phyloP scores from a whole-genome alignment of 2,888 invertebrate species.

The Parasteatoda lunata region DNA sequence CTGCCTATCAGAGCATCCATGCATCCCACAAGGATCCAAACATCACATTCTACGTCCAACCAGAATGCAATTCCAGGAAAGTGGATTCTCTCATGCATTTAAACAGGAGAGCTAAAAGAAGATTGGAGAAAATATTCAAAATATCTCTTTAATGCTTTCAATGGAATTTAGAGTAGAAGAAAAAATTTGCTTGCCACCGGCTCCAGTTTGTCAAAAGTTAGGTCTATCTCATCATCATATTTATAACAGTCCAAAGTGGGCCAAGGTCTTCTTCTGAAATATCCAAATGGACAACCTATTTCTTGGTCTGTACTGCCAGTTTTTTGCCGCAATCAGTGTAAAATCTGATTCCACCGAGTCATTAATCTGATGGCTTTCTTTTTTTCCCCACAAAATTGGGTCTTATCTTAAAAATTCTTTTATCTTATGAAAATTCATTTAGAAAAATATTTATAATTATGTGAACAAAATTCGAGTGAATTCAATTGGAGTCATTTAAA shows the following conservation, averaged over 20 bases:
- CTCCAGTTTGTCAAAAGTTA: not conserved
- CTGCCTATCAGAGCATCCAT: constrained; percentile 23
- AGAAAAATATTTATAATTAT: too few species aligned
- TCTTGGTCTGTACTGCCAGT: too few species aligned
- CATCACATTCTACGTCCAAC: constrained; percentile 42
- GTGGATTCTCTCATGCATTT: constrained; percentile 29
- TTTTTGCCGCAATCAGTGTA: too few species aligned
- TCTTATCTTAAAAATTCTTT: too few species aligned
- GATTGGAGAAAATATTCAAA: constrained; percentile 46
- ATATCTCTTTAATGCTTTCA: not conserved
- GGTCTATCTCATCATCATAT: not conserved
- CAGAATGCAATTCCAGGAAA: constrained; percentile 29
- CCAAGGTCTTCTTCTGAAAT: not conserved
- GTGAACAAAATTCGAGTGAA: too few species aligned
- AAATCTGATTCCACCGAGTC: too few species aligned
- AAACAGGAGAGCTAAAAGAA: constrained; percentile 21
- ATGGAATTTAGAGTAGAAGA: too few species aligned
- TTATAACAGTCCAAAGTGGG: not conserved
- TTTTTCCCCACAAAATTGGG: too few species aligned
- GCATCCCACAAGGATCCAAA: constrained; percentile 29
- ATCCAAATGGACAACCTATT: too few species aligned
- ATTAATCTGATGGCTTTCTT: too few species aligned
- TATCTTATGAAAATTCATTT: too few species aligned
- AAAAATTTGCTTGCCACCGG: not conserved
- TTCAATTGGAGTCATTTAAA: too few species aligned